Conservation (phyloP, 2,888 invertebrate genomes). For the Trichopoda pennipes region DNA sequence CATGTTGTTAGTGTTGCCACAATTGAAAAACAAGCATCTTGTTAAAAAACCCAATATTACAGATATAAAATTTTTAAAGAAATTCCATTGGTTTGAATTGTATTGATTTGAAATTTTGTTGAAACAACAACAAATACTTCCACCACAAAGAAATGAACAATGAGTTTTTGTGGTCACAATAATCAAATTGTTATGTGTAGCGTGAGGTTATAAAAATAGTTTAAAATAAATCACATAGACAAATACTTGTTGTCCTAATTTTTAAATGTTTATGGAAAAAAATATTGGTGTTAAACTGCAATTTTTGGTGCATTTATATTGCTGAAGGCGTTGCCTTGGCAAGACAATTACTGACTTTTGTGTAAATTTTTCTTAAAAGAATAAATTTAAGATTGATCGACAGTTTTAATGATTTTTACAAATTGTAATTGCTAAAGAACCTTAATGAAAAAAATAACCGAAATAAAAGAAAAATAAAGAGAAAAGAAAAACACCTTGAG, state of each 20-base stretch:
- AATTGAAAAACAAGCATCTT: too few relatives aligned
- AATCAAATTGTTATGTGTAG: neutral
- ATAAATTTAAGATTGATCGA: constrained; percentile 59
- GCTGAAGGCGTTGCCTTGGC: constrained; percentile 43
- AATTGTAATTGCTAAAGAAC: constrained; percentile 27
- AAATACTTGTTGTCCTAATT: neutral
- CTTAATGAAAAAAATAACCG: neutral
- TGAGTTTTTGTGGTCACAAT: constrained; percentile 39
- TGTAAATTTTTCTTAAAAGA: constrained; percentile 27
- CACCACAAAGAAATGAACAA: neutral
- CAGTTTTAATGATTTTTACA: constrained; percentile 54
- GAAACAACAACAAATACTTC: neutral
- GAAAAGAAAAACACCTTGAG: constrained; percentile 45
- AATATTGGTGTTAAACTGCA: neutral
- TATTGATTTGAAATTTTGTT: neutral
- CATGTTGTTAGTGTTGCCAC: too few relatives aligned
- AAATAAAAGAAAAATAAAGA: constrained; percentile 8
- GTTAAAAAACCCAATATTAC: too few relatives aligned
- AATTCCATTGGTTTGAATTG: neutral
- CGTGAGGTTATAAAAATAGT: neutral
- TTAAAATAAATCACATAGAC: neutral
- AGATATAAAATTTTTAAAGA: too few relatives aligned
- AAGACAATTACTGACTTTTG: constrained; percentile 43
- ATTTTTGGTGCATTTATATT: constrained; percentile 17
- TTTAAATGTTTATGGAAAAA: neutral